Base-by-base conservation (phyloP, 2,888 invertebrate genomes). In the Coelopa pilipes region DNA sequence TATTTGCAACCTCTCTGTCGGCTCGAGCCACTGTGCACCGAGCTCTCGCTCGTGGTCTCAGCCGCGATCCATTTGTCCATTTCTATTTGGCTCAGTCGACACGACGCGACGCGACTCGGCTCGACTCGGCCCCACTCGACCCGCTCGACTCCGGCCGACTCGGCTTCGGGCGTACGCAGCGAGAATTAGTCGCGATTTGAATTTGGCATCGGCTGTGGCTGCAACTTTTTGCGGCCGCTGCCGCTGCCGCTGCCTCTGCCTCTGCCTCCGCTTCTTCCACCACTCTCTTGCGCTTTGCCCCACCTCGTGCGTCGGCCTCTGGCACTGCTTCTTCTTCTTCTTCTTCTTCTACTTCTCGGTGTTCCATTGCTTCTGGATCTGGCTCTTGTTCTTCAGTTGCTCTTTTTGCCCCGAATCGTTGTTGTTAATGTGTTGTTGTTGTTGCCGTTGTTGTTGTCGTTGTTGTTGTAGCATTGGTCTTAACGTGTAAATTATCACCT, bases 401-500 rank as follows among this genome's bases (percentile, higher is more conserved):
- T 53, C 17, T 21, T 53, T n/a, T n/a, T n/a, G n/a, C n/a, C n/a
- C n/a, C n/a, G 21, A 13, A 19, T 49, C 19, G 46, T 49, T 1
- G 13, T 53, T 10, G 49, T 53, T 11, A 13, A 15, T 13, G 9
- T 68, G 7, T 19, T 53, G 17, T 21, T 68, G n/a, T 13, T 55
- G 55, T 46, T 69, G 53, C 34, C 53, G 62, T 53, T 71, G 62
- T 62, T 70, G 70, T 15, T 53, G 62, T 34, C 11, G 50, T 49
- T 70, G 53, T 53, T 21, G 45, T 19, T 69, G 59, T 45, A 15
- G 50, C 50, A 45, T 71, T 71, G 53, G 62, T 78, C 78, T 79
- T 82, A 81, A 81, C 81, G 85, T 81, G 81, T 80, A 83, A 84
- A 82, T 82, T 81, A 83, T 81, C 81, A 78, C 80, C 78, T 73